phyloP scores from a whole-genome alignment of 2,113 vertebrate species.

The Thryonomys swinderianus region DNA sequence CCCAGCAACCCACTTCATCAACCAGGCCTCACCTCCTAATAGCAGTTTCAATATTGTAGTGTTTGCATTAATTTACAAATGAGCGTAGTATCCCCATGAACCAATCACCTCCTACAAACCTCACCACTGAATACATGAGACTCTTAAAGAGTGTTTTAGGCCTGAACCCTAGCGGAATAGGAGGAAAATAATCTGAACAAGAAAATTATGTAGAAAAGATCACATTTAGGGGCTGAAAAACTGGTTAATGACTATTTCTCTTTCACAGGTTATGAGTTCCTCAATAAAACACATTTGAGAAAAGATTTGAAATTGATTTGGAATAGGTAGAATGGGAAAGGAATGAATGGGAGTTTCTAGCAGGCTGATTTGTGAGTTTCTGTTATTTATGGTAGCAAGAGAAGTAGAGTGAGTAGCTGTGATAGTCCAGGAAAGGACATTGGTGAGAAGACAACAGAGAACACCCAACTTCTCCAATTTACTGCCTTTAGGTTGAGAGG shows the following conservation, averaged over 20 bases:
- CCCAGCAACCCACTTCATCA: too few species aligned
- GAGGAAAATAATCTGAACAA: too few species aligned
- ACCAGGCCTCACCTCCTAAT: too few species aligned
- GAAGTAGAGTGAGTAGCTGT: not conserved
- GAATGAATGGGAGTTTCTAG: not conserved
- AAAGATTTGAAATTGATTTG: slow-evolving; percentile 10
- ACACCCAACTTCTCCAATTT: not conserved
- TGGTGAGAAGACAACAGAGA: not conserved
- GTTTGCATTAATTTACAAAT: too few species aligned
- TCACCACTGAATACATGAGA: too few species aligned
- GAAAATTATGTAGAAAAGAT: not conserved
- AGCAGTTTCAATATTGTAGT: too few species aligned
- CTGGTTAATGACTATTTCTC: not conserved
- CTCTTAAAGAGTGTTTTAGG: too few species aligned
- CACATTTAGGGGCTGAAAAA: not conserved
- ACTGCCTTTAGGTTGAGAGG: not conserved
- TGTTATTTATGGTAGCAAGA: not conserved
- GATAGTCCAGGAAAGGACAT: not conserved
- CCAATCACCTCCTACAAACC: too few species aligned
- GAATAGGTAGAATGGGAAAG: not conserved
- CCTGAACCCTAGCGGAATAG: too few species aligned
- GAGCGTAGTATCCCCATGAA: too few species aligned
- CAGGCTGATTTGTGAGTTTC: not conserved
- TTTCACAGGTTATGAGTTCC: not conserved
- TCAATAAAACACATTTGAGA: not conserved